Evolutionary conservation across 2,797 vertebrate species (phyloP), one percentile per base, ranked within the genome.

Genomic region (Vultur gryphus): DNA sequence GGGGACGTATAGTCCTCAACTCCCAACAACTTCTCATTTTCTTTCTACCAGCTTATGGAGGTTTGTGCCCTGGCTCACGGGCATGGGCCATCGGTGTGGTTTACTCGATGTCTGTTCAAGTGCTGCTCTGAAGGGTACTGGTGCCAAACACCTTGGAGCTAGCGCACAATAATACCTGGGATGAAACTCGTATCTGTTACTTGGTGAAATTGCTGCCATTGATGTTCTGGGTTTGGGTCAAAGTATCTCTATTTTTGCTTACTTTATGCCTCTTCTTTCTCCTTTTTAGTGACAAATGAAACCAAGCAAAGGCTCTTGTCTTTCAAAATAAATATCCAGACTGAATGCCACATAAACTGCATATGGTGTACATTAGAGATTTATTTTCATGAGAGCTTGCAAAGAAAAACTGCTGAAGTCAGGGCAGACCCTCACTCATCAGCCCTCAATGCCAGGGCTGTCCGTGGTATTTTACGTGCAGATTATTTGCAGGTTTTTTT

Each of bases 371-470:
- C 43, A 24, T 95, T 95, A 84, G 35, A 19, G 64, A 73, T 73
- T 77, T 62, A 62, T 87, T 90, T 96, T 75, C 69, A 19, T 6
- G 52, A 62, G 13, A 66, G 21, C 70, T 73, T 39, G 35, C 78
- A 82, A 75, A 87, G 71, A 55, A 78, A 95, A 93, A 48, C 61
- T 89, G 76, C 87, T 87, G 86, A 81, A 86, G 91, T 67, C 84
- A 43, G 67, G 85, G 83, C 65, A 94, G 95, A 85, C 82, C 90
- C 49, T 83, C 65, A 6, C 64, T 71, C 26, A 2, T 31, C 39
- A 58, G 61, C 83, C 66, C 71, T 61, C 18, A 0, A 37, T 59
- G 66, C 78, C 71, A 83, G 87, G 17, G 52, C 81, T 87, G 58
- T 55, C 72, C 33, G 39, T 1, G 16, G 59, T 73, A 55, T 55